Evolutionary conservation across 2,797 vertebrate species (phyloP).

Genomic region (Percopsis omiscomaycus): DNA sequence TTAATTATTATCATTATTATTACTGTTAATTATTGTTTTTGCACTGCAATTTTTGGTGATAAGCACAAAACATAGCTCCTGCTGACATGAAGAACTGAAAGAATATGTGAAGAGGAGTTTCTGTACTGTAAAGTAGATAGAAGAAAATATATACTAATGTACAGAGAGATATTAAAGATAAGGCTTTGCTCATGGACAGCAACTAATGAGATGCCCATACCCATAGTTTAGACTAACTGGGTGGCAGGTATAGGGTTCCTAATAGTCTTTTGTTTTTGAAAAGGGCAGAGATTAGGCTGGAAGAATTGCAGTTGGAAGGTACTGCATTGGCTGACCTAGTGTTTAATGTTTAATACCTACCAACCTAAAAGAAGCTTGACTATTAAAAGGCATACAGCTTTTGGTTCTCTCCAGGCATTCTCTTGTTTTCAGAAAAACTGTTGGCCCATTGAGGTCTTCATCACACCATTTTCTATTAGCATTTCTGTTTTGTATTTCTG

Average conservation of each 20-base stretch:
- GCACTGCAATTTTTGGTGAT: conserved; percentile 99
- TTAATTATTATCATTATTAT: conserved; percentile 80
- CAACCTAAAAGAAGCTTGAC: conserved; percentile 26
- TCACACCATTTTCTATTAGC: conserved; percentile 21
- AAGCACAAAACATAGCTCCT: conserved; percentile 99
- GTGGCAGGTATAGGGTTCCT: conserved; percentile 45
- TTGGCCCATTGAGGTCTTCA: neutral
- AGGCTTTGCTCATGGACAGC: conserved; percentile 61
- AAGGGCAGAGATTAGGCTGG: conserved; percentile 47
- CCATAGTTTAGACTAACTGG: conserved; percentile 44
- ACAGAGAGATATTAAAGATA: conserved; percentile 84
- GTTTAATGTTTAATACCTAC: conserved; percentile 39
- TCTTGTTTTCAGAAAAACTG: conserved; percentile 27
- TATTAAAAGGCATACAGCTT: conserved; percentile 26
- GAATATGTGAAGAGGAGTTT: conserved; percentile 94
- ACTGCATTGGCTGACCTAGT: conserved; percentile 34
- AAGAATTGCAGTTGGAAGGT: conserved; percentile 33
- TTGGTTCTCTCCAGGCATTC: conserved; percentile 16
- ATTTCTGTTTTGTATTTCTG: conserved; percentile 33
- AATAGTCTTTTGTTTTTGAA: conserved; percentile 16
- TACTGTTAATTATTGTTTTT: conserved; percentile 94
- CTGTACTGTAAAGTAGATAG: conserved; percentile 92
- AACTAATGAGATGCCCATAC: conserved; percentile 55
- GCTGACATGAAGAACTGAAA: conserved; percentile 95
- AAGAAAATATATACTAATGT: conserved; percentile 83